These are phyloP conservation scores for Raja brachyura DNA, from an alignment of 2,113 vertebrate genomes.

Conservation along the genomic window DNA sequence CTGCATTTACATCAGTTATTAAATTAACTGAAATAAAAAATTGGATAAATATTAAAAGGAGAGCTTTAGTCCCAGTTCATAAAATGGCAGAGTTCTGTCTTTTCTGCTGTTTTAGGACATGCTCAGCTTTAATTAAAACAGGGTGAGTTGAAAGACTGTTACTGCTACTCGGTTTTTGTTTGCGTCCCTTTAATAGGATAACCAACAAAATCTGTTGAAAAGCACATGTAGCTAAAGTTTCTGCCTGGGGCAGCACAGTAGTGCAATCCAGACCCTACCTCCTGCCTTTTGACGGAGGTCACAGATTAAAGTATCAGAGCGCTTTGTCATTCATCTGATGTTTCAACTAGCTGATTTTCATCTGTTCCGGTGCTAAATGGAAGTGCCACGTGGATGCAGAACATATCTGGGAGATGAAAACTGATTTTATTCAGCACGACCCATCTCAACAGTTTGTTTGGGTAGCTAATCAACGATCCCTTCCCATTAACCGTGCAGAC, in stretches of 20 bases:
- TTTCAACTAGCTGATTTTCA: conserved; percentile 27
- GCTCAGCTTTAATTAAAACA: conserved; percentile 21
- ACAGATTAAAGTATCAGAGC: conserved; percentile 30
- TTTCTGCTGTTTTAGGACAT: neutral
- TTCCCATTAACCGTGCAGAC: neutral
- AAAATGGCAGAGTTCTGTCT: neutral
- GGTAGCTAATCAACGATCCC: neutral
- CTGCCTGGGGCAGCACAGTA: conserved; percentile 29
- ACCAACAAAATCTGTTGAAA: conserved; percentile 38
- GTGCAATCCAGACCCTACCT: conserved; percentile 18
- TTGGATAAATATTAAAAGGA: neutral
- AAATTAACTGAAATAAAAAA: neutral
- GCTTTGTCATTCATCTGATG: conserved; percentile 26
- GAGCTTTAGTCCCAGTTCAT: neutral
- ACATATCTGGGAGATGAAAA: conserved; percentile 25
- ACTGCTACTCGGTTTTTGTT: conserved; percentile 24
- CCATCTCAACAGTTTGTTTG: neutral
- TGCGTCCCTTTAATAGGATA: conserved; percentile 35
- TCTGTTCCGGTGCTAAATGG: neutral
- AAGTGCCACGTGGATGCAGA: conserved; percentile 13
- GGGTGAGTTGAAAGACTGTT: conserved; percentile 32
- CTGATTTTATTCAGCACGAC: conserved; percentile 10
- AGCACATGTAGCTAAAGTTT: conserved; percentile 23
- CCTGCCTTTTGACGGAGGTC: conserved; percentile 28
- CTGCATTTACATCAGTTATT: conserved; percentile 32